Conservation (phyloP, 2,888 invertebrate genomes). For the Xestia sexstrigata region DNA sequence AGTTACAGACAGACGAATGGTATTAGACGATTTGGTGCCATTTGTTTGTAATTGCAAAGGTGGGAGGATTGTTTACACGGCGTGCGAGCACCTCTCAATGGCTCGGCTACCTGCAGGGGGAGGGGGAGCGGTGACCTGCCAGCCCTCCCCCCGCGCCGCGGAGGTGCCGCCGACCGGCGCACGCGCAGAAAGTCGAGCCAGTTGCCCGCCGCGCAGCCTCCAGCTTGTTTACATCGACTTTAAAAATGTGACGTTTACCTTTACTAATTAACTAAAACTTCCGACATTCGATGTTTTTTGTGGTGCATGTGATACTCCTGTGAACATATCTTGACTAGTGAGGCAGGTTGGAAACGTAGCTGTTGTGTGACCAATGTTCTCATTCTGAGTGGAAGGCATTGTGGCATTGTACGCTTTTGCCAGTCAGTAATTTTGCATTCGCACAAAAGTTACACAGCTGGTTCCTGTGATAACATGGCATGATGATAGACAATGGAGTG, state of each 20-base stretch:
- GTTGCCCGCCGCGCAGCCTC: constrained; percentile 89
- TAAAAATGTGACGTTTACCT: constrained; percentile 71
- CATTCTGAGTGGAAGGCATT: constrained; percentile 72
- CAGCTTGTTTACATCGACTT: constrained; percentile 87
- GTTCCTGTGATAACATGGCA: constrained; percentile 69
- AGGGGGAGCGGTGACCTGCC: constrained; percentile 80
- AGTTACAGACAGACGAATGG: constrained; percentile 22
- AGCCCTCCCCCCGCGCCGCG: constrained; percentile 71
- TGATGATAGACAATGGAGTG: constrained; percentile 61
- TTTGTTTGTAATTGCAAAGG: constrained; percentile 77
- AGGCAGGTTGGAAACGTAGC: constrained; percentile 58
- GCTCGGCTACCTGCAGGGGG: constrained; percentile 74
- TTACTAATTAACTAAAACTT: constrained; percentile 48
- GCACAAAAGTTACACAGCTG: constrained; percentile 81
- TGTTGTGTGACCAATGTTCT: constrained; percentile 64
- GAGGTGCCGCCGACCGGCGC: constrained; percentile 77
- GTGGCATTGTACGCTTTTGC: constrained; percentile 73
- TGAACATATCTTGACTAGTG: constrained; percentile 54
- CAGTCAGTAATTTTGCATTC: constrained; percentile 76
- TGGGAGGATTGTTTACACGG: constrained; percentile 84
- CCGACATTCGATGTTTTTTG: constrained; percentile 37
- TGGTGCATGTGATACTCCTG: constrained; percentile 70
- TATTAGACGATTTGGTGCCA: constrained; percentile 56
- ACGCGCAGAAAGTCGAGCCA: constrained; percentile 87
- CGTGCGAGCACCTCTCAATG: constrained; percentile 80